phyloP scores from a whole-genome alignment of 2,113 vertebrate genomes.

The Callorhinus ursinus region DNA sequence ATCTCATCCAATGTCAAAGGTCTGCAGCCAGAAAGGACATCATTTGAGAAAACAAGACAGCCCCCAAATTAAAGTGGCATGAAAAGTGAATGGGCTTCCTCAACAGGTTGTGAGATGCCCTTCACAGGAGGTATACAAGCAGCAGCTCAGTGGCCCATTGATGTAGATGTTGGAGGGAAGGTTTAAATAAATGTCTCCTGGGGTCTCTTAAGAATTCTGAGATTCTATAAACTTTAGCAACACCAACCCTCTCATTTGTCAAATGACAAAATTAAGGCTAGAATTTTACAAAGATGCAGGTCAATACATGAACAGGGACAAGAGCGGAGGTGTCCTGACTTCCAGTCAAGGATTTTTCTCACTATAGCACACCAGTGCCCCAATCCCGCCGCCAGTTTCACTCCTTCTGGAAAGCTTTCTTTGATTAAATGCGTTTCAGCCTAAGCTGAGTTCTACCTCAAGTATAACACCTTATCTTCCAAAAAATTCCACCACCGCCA shows the following conservation, averaged over 20 bases:
- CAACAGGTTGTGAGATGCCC: background rate
- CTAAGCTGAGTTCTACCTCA: background rate
- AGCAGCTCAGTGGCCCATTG: background rate
- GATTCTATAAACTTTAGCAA: background rate
- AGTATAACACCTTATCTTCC: background rate
- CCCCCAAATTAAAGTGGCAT: background rate
- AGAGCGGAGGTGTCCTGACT: background rate
- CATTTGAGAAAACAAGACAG: background rate
- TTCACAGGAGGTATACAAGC: background rate
- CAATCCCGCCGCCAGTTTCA: background rate
- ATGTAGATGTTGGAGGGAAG: background rate
- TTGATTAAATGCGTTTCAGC: conserved; percentile 16
- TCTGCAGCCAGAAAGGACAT: background rate
- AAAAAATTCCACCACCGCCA: background rate
- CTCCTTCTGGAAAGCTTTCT: background rate
- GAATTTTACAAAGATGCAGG: background rate
- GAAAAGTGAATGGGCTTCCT: background rate
- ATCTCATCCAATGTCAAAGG: background rate
- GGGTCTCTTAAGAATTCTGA: background rate
- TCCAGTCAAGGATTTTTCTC: background rate
- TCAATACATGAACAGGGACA: background rate
- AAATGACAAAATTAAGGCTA: background rate
- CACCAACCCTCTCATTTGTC: background rate
- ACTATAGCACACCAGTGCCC: background rate
- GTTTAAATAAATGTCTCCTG: background rate